Conservation (phyloP, 1,140 invertebrate species). For the Drosophila erecta region DNA sequence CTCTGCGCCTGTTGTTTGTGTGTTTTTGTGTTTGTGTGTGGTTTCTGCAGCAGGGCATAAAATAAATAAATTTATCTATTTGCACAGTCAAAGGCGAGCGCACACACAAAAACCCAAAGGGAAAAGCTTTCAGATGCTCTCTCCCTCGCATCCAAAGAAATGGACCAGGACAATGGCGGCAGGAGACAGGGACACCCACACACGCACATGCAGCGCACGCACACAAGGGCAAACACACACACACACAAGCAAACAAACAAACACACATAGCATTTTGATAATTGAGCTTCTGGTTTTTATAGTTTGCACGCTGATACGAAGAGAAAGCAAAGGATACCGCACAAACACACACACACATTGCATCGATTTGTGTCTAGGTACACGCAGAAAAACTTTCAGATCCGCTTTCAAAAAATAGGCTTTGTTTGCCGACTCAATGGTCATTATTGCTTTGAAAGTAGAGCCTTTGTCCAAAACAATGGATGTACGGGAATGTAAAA, state of each 20-base stretch:
- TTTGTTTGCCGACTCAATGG: background rate
- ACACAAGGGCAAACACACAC: slow-evolving; percentile 24
- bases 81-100: slow-evolving; percentile 76
- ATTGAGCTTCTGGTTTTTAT: slow-evolving; percentile 82
- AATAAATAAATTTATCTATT: slow-evolving; percentile 83
- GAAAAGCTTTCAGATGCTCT: slow-evolving; percentile 52
- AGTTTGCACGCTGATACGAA: slow-evolving; percentile 67
- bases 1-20: slow-evolving; percentile 30
- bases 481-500: background rate
- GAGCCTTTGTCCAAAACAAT: background rate
- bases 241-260: slow-evolving; percentile 35
- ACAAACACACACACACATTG: slow-evolving; percentile 2
- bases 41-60: slow-evolving; percentile 65
- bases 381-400: background rate
- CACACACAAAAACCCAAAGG: slow-evolving; percentile 63
- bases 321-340: slow-evolving; percentile 33
- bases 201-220: slow-evolving; percentile 14
- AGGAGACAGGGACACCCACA: slow-evolving; percentile 42
- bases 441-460: background rate
- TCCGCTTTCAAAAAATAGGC: background rate
- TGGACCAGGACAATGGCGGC: slow-evolving; percentile 15
- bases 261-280: slow-evolving; percentile 79
- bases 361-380: slow-evolving; percentile 13
- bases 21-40: slow-evolving; percentile 43
- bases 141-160: background rate